phyloP scores from a whole-genome alignment of 2,797 vertebrate species.

The Otolemur crassicaudatus region DNA sequence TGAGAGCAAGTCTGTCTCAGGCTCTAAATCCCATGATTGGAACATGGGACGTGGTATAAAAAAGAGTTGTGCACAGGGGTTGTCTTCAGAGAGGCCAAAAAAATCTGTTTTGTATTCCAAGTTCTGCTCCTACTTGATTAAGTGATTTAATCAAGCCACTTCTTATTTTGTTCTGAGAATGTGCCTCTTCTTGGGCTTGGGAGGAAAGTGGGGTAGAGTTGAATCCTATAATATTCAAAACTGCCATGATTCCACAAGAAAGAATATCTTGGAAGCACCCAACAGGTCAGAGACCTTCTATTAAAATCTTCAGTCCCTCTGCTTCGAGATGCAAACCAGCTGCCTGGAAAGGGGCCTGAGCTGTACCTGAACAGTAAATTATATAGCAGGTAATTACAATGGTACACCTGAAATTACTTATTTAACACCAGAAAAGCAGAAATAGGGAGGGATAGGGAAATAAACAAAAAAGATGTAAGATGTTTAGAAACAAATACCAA shows the following conservation, averaged over 20 bases:
- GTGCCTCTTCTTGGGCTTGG: background rate
- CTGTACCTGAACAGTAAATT: background rate
- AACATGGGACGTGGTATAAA: background rate
- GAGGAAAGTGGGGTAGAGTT: background rate
- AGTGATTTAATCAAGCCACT: background rate
- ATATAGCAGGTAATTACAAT: background rate
- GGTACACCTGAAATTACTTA: background rate
- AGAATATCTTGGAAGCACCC: background rate
- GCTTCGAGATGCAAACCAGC: background rate
- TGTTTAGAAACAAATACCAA: too few relatives aligned
- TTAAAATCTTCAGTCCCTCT: background rate
- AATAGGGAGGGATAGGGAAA: background rate
- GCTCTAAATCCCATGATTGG: background rate
- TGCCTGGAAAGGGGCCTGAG: background rate
- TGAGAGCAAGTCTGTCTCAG: background rate
- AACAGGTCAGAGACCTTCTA: background rate
- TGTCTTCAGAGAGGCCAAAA: background rate
- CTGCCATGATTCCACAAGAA: background rate
- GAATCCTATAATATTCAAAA: background rate
- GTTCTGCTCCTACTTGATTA: background rate
- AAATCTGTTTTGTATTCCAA: background rate
- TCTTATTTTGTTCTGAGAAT: background rate
- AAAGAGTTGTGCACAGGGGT: background rate
- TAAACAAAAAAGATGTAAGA: background rate
- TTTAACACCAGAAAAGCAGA: background rate